phyloP scores from a whole-genome alignment of 2,113 vertebrate species.

The Danionella cerebrum region DNA sequence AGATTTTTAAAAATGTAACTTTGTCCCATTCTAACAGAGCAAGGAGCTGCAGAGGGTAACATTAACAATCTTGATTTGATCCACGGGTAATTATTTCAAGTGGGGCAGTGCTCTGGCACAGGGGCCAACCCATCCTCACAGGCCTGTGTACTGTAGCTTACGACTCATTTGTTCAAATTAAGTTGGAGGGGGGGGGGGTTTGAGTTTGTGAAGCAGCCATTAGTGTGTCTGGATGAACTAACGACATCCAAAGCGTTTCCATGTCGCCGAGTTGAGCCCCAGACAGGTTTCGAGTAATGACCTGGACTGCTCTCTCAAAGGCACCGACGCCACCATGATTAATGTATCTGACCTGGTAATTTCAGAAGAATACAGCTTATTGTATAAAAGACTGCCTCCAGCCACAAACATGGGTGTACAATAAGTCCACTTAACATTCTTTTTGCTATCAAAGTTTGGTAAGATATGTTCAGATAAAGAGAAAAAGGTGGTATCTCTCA shows the following conservation, averaged over 20 bases:
- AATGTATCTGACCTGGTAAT: slow-evolving; percentile 68
- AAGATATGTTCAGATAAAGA: slow-evolving; percentile 58
- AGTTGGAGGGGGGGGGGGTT: slow-evolving; percentile 43
- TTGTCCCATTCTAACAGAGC: no score
- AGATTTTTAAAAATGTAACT: no score
- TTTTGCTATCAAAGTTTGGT: slow-evolving; percentile 49
- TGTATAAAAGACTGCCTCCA: slow-evolving; percentile 52
- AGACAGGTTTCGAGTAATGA: slow-evolving; percentile 61
- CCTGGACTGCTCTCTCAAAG: slow-evolving; percentile 69
- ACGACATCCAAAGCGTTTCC: slow-evolving; percentile 65
- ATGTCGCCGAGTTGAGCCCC: slow-evolving; percentile 57
- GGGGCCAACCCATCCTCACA: slow-evolving; percentile 18
- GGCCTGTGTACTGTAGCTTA: slow-evolving; percentile 52
- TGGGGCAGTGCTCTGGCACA: background rate
- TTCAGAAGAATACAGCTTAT: slow-evolving; percentile 65
- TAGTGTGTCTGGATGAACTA: slow-evolving; percentile 63
- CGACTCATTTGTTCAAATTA: slow-evolving; percentile 64
- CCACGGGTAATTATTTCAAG: slow-evolving; percentile 2
- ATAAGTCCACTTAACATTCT: slow-evolving; percentile 61
- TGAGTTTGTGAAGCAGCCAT: slow-evolving; percentile 48
- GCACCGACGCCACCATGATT: slow-evolving; percentile 60
- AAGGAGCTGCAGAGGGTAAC: no score
- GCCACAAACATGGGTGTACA: slow-evolving; percentile 45
- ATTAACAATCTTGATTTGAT: no score
- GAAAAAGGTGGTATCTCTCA: slow-evolving; percentile 55